These are phyloP conservation scores for Narcine bancroftii DNA, from an alignment of 2,113 vertebrate species.

Conservation along the genomic window DNA sequence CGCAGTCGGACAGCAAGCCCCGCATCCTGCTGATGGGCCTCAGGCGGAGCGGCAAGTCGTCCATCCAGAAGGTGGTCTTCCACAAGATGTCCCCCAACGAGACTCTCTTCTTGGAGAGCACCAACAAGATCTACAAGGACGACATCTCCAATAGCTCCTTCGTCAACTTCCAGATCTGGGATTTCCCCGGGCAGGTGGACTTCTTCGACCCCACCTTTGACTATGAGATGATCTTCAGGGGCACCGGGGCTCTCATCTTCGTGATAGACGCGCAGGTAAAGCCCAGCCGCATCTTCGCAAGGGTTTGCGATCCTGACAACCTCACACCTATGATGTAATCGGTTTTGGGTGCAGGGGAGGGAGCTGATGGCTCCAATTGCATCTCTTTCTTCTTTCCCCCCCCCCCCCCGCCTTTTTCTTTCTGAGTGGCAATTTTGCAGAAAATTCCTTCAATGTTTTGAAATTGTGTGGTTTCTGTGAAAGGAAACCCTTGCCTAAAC, in stretches of 20 bases:
- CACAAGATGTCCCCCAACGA: slow-evolving; percentile 99
- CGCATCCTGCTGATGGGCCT: slow-evolving; percentile 91
- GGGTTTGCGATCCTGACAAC: too few species aligned
- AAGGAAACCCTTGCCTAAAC: neutral
- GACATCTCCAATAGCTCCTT: slow-evolving; percentile 98
- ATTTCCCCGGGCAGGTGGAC: slow-evolving; percentile 96
- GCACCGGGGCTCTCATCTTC: slow-evolving; percentile 94
- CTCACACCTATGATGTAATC: neutral
- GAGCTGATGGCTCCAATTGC: neutral
- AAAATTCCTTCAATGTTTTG: neutral
- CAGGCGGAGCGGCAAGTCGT: slow-evolving; percentile 91
- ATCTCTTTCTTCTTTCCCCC: too few species aligned
- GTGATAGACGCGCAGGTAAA: slow-evolving; percentile 96
- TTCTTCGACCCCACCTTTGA: slow-evolving; percentile 97
- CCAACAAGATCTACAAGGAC: slow-evolving; percentile 98
- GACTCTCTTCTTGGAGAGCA: slow-evolving; percentile 94
- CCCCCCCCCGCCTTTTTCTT: too few species aligned
- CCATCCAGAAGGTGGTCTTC: slow-evolving; percentile 98
- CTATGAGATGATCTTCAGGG: slow-evolving; percentile 99
- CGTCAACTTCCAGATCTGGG: slow-evolving; percentile 99
- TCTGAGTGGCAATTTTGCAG: neutral
- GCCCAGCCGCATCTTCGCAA: neutral
- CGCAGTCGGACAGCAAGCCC: slow-evolving; percentile 77
- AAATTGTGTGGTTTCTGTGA: neutral
- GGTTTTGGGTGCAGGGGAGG: neutral